These are phyloP conservation scores for Panthera uncia DNA, from an alignment of 2,113 vertebrate species.

Conservation along the genomic window DNA sequence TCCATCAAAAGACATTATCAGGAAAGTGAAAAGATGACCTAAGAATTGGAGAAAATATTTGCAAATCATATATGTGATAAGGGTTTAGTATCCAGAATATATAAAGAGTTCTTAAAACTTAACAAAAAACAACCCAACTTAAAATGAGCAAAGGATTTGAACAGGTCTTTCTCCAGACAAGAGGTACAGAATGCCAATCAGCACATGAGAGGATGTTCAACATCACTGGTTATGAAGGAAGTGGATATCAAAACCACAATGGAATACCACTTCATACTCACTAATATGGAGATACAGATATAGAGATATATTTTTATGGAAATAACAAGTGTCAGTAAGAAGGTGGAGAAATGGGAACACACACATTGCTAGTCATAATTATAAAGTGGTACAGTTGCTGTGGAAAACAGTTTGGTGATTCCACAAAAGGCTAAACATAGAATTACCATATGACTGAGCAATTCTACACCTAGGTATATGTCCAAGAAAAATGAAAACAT, in stretches of 20 bases:
- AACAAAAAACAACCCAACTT: background rate
- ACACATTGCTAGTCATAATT: background rate
- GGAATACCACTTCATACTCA: background rate
- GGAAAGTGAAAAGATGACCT: background rate
- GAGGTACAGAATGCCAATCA: background rate
- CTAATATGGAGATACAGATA: background rate
- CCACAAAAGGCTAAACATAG: background rate
- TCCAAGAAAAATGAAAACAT: background rate
- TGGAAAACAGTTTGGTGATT: background rate
- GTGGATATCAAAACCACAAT: background rate
- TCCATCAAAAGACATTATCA: background rate
- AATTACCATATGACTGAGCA: background rate
- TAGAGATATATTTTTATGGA: background rate
- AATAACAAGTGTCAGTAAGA: background rate
- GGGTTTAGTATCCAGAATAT: background rate
- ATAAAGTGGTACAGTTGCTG: background rate
- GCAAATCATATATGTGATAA: background rate
- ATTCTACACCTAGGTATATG: background rate
- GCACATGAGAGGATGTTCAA: background rate
- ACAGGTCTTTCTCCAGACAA: background rate
- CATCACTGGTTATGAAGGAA: background rate
- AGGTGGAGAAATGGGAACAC: background rate
- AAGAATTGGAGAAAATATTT: background rate
- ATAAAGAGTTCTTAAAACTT: background rate
- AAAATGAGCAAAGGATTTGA: background rate